Base-by-base conservation (phyloP, 2,113 vertebrate genomes). In the Tetrax tetrax region DNA sequence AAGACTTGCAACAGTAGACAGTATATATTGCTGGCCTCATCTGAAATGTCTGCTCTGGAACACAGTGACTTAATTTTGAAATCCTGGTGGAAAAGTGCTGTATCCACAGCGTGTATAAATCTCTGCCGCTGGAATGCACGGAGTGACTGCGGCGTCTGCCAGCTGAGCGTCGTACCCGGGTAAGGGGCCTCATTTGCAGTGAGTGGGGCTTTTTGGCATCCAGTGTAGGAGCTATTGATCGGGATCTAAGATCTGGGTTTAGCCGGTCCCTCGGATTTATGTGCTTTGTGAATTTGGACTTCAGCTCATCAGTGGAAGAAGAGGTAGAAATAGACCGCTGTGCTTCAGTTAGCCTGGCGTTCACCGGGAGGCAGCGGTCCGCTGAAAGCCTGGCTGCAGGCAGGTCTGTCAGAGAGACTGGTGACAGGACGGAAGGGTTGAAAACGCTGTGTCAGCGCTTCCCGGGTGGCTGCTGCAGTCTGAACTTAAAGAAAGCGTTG, bases 401-500 rank as follows among this genome's bases (percentile, higher is more conserved):
- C 1, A 0, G 1, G 8, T 8, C 47, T 43, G 83, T 29, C 59
- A 6, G 1, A 12, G 51, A 50, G 47, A 25, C 16, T 1, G 10
- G 19, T 72, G 84, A 28, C 28, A n/a, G 85, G 33, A 9, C 0
- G 4, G 45, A 47, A 15, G 0, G 9, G 43, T 24, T 48, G 82
- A 31, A 23, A 48, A 20, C 33, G 90, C 50, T 38, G 24, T 6
- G n/a, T 9, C 23, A 68, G 76, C 77, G 53, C 48, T 68, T 12
- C 61, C 63, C 31, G 31, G 68, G 54, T 63, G n/a, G 28, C 6
- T 33, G n/a, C 61, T 33, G 11, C 38, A 15, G 56, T 2, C 43
- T 13, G 75, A 35, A 47, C 2, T 4, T 33, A 12, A 5, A 10
- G 66, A 25, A 53, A 31, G 68, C 0, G 0, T 3, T 60, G 80